Conservation (phyloP, 2,888 invertebrate genomes). For the Cryptocheilus praepositus region DNA sequence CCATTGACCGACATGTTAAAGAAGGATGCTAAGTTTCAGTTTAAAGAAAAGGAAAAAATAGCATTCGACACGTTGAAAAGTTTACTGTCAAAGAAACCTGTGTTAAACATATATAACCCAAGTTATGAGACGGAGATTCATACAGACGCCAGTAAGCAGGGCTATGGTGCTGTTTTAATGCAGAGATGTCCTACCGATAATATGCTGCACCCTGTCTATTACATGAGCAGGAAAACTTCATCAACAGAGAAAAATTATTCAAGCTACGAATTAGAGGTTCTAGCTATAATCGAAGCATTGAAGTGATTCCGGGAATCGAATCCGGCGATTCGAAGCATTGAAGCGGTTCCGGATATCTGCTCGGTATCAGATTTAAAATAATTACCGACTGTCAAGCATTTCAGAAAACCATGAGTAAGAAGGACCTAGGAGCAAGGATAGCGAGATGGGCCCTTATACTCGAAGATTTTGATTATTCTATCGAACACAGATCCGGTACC, state of each 20-base stretch:
- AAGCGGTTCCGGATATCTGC: too few relatives aligned
- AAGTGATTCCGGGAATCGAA: constrained; percentile 21
- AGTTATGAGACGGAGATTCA: constrained; percentile 36
- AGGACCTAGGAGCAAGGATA: too few relatives aligned
- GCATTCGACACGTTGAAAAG: constrained; percentile 30
- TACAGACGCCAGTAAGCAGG: constrained; percentile 37
- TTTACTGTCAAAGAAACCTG: constrained; percentile 28
- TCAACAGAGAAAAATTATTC: constrained; percentile 8
- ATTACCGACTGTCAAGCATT: too few relatives aligned
- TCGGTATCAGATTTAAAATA: too few relatives aligned
- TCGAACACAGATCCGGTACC: constrained; percentile 28
- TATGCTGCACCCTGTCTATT: constrained; percentile 29
- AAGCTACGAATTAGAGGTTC: constrained; percentile 18
- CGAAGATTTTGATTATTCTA: too few relatives aligned
- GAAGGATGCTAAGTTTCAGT: constrained; percentile 17
- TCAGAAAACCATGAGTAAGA: too few relatives aligned
- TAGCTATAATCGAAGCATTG: constrained; percentile 11
- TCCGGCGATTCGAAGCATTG: too few relatives aligned
- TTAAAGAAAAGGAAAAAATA: constrained; percentile 5
- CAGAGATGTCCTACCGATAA: constrained; percentile 31
- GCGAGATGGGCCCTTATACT: too few relatives aligned
- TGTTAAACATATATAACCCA: constrained; percentile 46
- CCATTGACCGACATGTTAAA: constrained; percentile 26
- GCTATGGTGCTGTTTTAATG: constrained; percentile 40
- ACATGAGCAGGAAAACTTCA: constrained; percentile 37